Base-by-base conservation (phyloP, 2,888 invertebrate species). In the Patella depressa region DNA sequence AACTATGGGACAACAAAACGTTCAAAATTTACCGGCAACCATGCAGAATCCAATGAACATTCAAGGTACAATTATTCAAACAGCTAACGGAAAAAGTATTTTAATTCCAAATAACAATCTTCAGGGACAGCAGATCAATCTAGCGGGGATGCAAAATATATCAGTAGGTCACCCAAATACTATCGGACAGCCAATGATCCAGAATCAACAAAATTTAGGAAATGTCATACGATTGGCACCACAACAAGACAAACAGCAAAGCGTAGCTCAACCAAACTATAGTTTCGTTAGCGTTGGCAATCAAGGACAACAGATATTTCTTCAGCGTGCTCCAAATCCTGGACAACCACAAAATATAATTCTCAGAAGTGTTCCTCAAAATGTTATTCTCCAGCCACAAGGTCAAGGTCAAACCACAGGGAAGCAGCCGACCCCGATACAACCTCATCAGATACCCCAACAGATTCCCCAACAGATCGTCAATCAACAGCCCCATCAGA, bases 41-140 rank as follows among this genome's bases (percentile, higher is more conserved):
- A 72, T 76, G 19, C 73, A 76, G 71, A 72, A 71, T 54, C 80
- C 85, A 59, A 83, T 85, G 53, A 85, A 82, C 72, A 81, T 87
- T 54, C 88, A 87, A 82, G 88, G 88, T 15, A 87, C 88, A 29
- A 79, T 89, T 55, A 87, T 89, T 71, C 87, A 88, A 78, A 88
- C 88, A 17, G 80, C 88, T 4, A 85, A 87, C 73, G 89, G 89
- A 9, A 88, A 87, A 72, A 84, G 85, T 78, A 86, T 88, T 55
- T 78, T 88, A 15, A 87, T 86, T 72, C 85, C 85, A 15, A 82
- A 82, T 70, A 74, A 85, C 12, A 79, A 81, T 55, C 34, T 80
- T 14, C 74, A 76, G 12, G 82, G 85, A 12, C 86, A 87, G 72
- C 84, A 83, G 59, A 84, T 86, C 72, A 85, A 85, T 78, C 80